Percentiles rank a stretch among this genome's conserved stretches.
Conservation (phyloP, 2,797 vertebrate species). For the Falco rusticolus region DNA sequence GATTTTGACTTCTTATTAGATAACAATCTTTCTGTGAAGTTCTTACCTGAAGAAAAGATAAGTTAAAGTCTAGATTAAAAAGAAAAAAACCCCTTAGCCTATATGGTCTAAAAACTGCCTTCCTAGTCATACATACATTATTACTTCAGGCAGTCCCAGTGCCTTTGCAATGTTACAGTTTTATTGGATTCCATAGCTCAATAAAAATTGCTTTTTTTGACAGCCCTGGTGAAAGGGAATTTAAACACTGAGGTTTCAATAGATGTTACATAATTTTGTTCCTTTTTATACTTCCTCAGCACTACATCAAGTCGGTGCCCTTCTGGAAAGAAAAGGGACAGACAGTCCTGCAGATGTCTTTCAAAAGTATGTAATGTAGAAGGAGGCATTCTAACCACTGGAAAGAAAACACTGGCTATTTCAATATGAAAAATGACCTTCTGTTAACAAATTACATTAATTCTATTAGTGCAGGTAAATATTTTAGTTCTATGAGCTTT, state of each 20-base stretch:
- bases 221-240: conserved; percentile 36
- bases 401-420: neutral
- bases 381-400: neutral
- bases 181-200: conserved; percentile 73
- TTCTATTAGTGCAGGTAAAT: neutral
- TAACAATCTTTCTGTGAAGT: conserved; percentile 40
- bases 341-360: neutral
- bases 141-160: conserved; percentile 48
- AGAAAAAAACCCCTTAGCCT: neutral
- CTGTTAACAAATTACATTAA: neutral
- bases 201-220: conserved; percentile 59
- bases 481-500: neutral
- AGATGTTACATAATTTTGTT: conserved; percentile 40
- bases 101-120: conserved; percentile 12
- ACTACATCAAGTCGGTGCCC: neutral
- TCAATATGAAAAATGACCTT: neutral
- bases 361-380: neutral
- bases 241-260: conserved; percentile 44
- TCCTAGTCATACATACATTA: conserved; percentile 26
- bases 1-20: conserved; percentile 47
- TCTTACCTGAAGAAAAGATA: conserved; percentile 25
- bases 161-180: conserved; percentile 52
- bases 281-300: neutral
- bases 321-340: neutral
- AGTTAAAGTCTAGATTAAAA: conserved; percentile 56